Evolutionary conservation across 2,888 invertebrate species (phyloP), one percentile per base, ranked within the genome.

Genomic region (Microchrysa polita): DNA sequence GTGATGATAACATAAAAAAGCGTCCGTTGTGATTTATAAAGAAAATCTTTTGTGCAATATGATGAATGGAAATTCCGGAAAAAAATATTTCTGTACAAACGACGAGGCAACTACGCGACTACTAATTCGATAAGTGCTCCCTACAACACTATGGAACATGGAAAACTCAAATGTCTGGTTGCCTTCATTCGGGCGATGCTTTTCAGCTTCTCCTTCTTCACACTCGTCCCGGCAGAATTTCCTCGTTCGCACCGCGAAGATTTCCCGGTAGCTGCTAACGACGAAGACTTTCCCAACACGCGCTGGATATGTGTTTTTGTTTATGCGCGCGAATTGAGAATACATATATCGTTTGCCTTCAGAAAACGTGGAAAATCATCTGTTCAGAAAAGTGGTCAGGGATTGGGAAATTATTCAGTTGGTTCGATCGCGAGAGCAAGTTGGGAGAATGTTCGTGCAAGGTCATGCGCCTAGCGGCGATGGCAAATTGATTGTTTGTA

Each of bases 301-400:
- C 7, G 27, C 7, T 23, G 27, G 34, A 10, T 48, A 67, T 69
- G 75, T 73, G 48, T 74, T 67, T 77, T 77, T 77, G 78, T 78
- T 78, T 78, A 78, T 78, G 78, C 78, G 78, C 78, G 77, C 74
- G 27, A n/a, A n/a, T n/a, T n/a, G n/a, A n/a, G n/a, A n/a, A n/a
- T n/a, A 34, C 27, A 7, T 5, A 74, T 67, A 23, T 20, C 69
- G 27, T 53, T 67, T 22, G 69, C 20, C 55, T 69, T 55, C 69
- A 10, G 40, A 61, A 18, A 69, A 69, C 69, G 69, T 57, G 69
- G 69, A 55, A 69, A 69, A 69, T 69, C 69, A 69, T 69, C 69
- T 69, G 69, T 69, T 69, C 55, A 40, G 69, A 12, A 69, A 27
- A 23, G 67, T 67, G 67, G 67, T 67, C 67, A 67, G 57, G 69